Percentiles rank a stretch among this genome's conserved stretches.
These are phyloP conservation scores for Caenorhabditis macrosperma DNA, from an alignment of 2,888 invertebrate genomes.

Conservation along the genomic window DNA sequence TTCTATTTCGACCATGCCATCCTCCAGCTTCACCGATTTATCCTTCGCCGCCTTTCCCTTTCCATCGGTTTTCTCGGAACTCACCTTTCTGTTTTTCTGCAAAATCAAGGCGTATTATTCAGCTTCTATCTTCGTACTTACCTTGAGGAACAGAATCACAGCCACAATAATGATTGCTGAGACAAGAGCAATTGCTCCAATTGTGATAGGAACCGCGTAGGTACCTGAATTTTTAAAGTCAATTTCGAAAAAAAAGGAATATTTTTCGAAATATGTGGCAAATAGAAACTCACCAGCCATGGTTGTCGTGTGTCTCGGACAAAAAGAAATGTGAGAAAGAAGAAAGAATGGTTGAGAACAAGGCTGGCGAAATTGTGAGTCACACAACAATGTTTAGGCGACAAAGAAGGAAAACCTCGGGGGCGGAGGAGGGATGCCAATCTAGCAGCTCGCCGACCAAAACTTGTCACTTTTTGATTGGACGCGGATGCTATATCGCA, in stretches of 20 bases:
- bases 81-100: slow-evolving; percentile 50
- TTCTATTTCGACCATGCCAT: slow-evolving; percentile 74
- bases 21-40: slow-evolving; percentile 60
- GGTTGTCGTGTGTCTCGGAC: not conserved
- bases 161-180: slow-evolving; percentile 65
- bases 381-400: slow-evolving; percentile 39
- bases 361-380: slow-evolving; percentile 27
- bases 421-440: not conserved
- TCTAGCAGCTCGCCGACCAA: slow-evolving; percentile 19
- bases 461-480: slow-evolving; percentile 42
- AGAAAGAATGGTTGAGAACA: slow-evolving; percentile 10
- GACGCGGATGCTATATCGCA: slow-evolving; percentile 6
- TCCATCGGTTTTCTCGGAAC: slow-evolving; percentile 19
- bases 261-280: not conserved
- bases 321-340: slow-evolving; percentile 12
- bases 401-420: not conserved
- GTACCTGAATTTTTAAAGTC: slow-evolving; percentile 40
- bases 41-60: slow-evolving; percentile 13
- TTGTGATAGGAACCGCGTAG: slow-evolving; percentile 60
- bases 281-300: slow-evolving; percentile 17
- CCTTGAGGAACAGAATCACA: slow-evolving; percentile 67
- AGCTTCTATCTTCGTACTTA: not conserved
- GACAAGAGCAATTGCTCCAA: slow-evolving; percentile 63
- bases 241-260: not conserved
- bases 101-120: slow-evolving; percentile 10